Evolutionary conservation across 2,888 invertebrate genomes (phyloP).

Genomic region (Pseudococcus jackbeardsleyi): DNA sequence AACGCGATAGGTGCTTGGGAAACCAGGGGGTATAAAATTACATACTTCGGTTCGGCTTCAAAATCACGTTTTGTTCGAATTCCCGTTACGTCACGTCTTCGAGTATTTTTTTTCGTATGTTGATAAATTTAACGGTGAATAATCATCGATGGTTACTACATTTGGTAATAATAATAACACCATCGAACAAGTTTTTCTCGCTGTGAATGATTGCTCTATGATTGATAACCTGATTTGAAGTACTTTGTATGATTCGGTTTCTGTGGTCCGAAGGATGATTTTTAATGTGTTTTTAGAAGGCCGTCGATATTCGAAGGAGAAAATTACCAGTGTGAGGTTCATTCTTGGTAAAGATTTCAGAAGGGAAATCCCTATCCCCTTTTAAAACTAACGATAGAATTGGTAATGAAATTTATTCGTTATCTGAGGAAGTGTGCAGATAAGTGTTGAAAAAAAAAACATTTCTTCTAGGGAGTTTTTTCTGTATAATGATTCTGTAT

Average conservation of each 20-base stretch:
- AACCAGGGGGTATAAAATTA: not conserved
- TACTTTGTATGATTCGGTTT: not conserved
- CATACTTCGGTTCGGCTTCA: not conserved
- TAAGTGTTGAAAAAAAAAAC: no score
- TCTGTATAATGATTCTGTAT: no score
- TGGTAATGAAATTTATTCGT: not conserved
- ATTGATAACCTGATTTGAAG: conserved; percentile 36
- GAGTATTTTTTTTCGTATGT: not conserved
- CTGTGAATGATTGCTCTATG: not conserved
- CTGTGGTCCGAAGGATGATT: not conserved
- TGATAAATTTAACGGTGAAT: conserved; percentile 24
- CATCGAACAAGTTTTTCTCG: conserved; percentile 4
- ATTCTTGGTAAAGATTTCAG: not conserved
- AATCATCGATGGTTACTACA: conserved; percentile 18
- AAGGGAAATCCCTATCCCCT: not conserved
- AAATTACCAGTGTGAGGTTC: not conserved
- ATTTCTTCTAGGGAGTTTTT: no score
- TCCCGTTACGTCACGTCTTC: conserved; percentile 15
- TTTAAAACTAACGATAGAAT: not conserved
- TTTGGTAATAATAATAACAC: conserved; percentile 8
- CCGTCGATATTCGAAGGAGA: not conserved
- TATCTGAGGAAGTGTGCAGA: no score
- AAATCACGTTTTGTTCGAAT: conserved; percentile 21
- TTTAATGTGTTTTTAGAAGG: not conserved
- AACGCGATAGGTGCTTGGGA: not conserved